Percentiles rank a stretch among this genome's conserved stretches.
Conservation (phyloP, 2,113 vertebrate species). For the Promerops cafer region DNA sequence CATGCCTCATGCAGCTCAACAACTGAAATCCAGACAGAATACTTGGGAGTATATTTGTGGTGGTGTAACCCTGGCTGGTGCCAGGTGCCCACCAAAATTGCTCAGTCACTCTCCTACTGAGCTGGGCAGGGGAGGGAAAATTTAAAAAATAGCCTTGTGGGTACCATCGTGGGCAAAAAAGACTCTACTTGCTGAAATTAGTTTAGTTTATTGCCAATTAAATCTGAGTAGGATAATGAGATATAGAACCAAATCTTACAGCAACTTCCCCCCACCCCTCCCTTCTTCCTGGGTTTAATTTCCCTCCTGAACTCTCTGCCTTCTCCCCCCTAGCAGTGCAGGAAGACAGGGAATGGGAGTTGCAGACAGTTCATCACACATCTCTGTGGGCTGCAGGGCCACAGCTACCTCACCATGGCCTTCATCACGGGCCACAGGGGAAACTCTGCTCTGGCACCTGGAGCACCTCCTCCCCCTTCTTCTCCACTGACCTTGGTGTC, state of each 20-base stretch:
- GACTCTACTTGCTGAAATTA: rapidly evolving
- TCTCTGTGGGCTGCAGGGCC: background rate
- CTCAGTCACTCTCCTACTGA: background rate
- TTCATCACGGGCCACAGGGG: rapidly evolving
- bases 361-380: background rate
- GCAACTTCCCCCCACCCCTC: background rate
- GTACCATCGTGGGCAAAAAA: background rate
- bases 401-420: background rate
- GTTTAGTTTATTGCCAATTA: background rate
- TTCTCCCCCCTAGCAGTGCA: background rate
- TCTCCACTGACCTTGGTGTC: background rate
- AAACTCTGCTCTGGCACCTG: background rate
- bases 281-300: background rate
- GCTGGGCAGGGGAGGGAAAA: background rate
- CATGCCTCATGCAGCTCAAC: background rate
- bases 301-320: background rate
- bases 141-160: background rate
- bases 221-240: background rate
- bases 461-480: background rate
- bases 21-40: background rate
- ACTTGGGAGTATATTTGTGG: background rate
- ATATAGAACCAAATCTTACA: background rate
- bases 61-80: background rate
- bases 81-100: background rate
- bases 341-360: background rate